Conservation (phyloP, 1,140 invertebrate genomes). For the Bombus consobrinus region DNA sequence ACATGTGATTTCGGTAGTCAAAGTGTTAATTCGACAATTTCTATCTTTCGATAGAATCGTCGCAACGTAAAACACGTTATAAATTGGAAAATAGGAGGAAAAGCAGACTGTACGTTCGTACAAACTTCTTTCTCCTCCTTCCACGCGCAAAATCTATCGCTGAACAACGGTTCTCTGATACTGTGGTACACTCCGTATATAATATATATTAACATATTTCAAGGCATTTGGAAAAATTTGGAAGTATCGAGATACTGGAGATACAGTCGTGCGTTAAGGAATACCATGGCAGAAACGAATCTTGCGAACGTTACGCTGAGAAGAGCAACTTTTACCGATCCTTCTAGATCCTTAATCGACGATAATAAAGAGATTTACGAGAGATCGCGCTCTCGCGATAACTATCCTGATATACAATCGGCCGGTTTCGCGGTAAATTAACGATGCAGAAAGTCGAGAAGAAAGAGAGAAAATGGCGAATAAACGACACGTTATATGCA, state of each 20-base stretch:
- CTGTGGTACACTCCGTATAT: no score
- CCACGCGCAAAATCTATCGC: no score
- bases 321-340: not conserved
- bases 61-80: no score
- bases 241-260: no score
- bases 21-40: no score
- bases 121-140: no score
- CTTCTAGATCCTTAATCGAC: not conserved
- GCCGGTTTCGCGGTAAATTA: constrained; percentile 7
- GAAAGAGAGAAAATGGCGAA: not conserved
- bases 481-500: not conserved
- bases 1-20: no score
- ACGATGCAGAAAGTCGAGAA: not conserved
- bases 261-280: not conserved
- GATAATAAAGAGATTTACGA: constrained; percentile 1
- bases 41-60: no score
- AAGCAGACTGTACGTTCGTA: no score
- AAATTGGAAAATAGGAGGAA: fast-evolving
- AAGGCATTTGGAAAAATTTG: no score
- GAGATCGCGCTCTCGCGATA: not conserved
- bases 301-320: not conserved
- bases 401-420: not conserved
- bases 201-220: no score
- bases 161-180: no score
- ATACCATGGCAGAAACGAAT: not conserved